Evolutionary conservation across 2,797 vertebrate species (phyloP), one percentile per base, ranked within the genome.

Genomic region (Diceros bicornis): DNA sequence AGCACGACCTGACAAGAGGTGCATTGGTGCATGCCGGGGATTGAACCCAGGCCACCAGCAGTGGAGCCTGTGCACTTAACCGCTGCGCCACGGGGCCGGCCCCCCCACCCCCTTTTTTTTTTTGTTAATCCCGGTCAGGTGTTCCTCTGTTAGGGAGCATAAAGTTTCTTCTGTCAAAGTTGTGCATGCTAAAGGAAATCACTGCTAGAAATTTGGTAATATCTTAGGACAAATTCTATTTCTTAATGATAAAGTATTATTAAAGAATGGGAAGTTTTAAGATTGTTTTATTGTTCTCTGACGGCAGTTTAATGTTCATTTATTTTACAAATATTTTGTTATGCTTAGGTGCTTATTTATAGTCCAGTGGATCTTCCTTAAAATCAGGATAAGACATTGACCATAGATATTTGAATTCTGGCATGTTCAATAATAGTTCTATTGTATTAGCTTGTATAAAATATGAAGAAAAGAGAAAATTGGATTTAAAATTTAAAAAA

Each of bases 241-340:
- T 52, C 37, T 37, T 87, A 79, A 71, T 59, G 79, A 77, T 69
- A 61, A 50, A 32, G 12, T 91, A 16, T 55, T 85, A 78, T 88
- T 86, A 86, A 78, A 91, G 50, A 17, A n/a, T 79, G 44, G 32
- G 18, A 79, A 18, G 44, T 91, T 91, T 78, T 71, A 62, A 71
- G 34, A 18, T 79, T 34, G 6, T 34, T 91, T 91, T 95, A 87
- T 81, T 95, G 27, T 44, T 52, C 44, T 71, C 64, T 86, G 75
- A 88, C 17, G 57, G n/a, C 52, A 68, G 69, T 66, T 92, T 87
- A 72, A 50, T 59, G 66, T 61, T 78, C 3, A 41, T 78, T 82
- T 50, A 23, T 59, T 83, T 92, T 55, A 61, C n/a, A 66, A 52
- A 18, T 57, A 59, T 61, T 88, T 88, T 52, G 52, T 92, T 82